Conservation (phyloP, 1,140 invertebrate species). For the Drosophila pachea region DNA sequence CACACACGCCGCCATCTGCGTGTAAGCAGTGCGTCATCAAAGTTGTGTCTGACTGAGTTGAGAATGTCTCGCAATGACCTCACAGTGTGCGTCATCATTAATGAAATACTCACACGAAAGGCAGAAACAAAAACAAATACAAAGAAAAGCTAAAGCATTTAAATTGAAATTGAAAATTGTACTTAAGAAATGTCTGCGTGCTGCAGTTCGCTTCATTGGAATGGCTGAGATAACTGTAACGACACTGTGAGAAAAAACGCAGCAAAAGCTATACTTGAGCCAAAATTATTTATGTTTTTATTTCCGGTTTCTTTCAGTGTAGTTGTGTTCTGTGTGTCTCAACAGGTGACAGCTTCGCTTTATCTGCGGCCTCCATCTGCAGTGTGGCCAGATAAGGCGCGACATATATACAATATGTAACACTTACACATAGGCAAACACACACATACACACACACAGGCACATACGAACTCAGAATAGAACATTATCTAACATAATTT, state of each 20-base stretch:
- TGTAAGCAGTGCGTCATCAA: slow-evolving; percentile 58
- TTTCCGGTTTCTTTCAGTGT: not conserved
- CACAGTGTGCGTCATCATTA: slow-evolving; percentile 70
- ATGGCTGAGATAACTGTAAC: not conserved
- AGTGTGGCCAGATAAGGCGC: slow-evolving; percentile 25
- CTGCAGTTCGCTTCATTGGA: not conserved
- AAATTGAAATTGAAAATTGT: slow-evolving; percentile 12
- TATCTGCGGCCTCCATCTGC: slow-evolving; percentile 39
- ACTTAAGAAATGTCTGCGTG: not conserved
- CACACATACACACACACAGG: not conserved
- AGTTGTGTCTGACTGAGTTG: slow-evolving; percentile 34
- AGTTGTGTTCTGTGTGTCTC: not conserved
- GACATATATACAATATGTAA: not conserved
- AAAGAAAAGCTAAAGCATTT: no score
- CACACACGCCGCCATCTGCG: not conserved
- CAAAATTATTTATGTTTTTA: no score
- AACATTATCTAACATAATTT: not conserved
- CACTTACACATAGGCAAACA: not conserved
- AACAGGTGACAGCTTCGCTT: slow-evolving; percentile 28
- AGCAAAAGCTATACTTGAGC: no score
- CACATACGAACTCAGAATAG: not conserved
- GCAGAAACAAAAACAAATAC: slow-evolving; percentile 1
- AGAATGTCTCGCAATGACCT: slow-evolving; percentile 57
- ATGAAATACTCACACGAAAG: slow-evolving; percentile 40
- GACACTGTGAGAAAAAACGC: not conserved